Base-by-base conservation (phyloP, 2,888 invertebrate genomes). In the Xanthorhoe spadicearia region DNA sequence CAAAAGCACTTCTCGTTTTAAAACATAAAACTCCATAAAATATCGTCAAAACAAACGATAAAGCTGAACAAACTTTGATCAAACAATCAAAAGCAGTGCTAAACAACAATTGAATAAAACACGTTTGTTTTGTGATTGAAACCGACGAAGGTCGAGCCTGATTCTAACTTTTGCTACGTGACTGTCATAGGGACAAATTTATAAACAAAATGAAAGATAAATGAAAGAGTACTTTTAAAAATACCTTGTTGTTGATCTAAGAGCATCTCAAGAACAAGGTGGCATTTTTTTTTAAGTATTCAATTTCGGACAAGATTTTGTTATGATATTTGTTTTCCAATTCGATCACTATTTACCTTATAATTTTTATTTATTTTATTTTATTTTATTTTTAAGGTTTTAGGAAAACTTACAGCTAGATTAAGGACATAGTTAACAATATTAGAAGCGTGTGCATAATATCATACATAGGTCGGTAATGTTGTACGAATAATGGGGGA, bases 61-160 rank as follows among this genome's bases (percentile, higher is more conserved):
- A 61, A 61, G 53, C 50, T 38, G 17, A 64, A 64, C 49, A 61
- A 64, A 60, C 59, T 63, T 65, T 68, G 49, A 59, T 54, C 60
- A 68, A 70, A 66, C 58, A 66, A 58, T 61, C 57, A 62, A 43
- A 60, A 59, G 61, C 54, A 61, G 57, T 17, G 60, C 53, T 57
- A 58, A 61, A 66, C 65, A 62, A 66, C 56, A 66, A 61, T 62
- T 23, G 63, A 66, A 60, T 53, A 43, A 65, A 62, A 35, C 28
- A 54, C 50, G 50, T 58, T 56, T 60, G 50, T 59, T 62, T 60
- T 60, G 49, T 43, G 49, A 60, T 48, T 63, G 59, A 63, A 63
- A 49, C 35, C 19, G 3, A 43, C 19, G 35, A 15, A 48, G 32
- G 17, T 46, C 19, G 46, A 53, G 23, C 19, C 32, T 35, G 54